phyloP scores from a whole-genome alignment of 2,888 invertebrate species.

The Synanthedon vespiformis region DNA sequence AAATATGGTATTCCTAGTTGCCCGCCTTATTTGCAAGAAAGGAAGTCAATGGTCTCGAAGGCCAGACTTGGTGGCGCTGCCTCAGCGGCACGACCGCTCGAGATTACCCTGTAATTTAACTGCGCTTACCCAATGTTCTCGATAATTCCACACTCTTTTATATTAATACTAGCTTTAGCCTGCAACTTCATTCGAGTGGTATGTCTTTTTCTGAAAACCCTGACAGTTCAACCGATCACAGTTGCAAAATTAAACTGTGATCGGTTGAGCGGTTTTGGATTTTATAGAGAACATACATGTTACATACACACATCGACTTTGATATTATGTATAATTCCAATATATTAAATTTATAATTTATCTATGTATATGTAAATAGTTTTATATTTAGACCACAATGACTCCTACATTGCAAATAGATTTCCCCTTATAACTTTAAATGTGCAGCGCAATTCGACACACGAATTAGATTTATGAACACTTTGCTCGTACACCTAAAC shows the following conservation, averaged over 20 bases:
- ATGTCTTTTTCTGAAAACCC: no score
- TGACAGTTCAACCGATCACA: no score
- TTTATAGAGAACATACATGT: no score
- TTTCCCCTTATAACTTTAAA: not conserved
- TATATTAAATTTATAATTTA: no score
- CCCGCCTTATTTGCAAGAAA: conserved; percentile 27
- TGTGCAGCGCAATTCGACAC: conserved; percentile 39
- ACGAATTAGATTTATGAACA: conserved; percentile 63
- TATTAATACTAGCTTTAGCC: not conserved
- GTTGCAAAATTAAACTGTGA: no score
- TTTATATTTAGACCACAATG: no score
- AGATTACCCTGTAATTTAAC: conserved; percentile 46
- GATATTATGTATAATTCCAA: no score
- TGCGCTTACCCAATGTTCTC: conserved; percentile 44
- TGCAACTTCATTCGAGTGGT: no score
- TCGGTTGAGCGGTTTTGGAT: no score
- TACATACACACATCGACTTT: no score
- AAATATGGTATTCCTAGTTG: conserved; percentile 5
- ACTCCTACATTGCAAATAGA: no score
- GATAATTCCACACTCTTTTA: conserved; percentile 17
- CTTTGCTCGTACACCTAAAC: conserved; percentile 53
- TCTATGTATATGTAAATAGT: no score
- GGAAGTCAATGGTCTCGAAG: conserved; percentile 42
- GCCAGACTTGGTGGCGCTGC: conserved; percentile 50
- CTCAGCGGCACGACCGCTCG: conserved; percentile 25